phyloP scores from a whole-genome alignment of 1,140 invertebrate genomes.

The Drosophila takahashii region DNA sequence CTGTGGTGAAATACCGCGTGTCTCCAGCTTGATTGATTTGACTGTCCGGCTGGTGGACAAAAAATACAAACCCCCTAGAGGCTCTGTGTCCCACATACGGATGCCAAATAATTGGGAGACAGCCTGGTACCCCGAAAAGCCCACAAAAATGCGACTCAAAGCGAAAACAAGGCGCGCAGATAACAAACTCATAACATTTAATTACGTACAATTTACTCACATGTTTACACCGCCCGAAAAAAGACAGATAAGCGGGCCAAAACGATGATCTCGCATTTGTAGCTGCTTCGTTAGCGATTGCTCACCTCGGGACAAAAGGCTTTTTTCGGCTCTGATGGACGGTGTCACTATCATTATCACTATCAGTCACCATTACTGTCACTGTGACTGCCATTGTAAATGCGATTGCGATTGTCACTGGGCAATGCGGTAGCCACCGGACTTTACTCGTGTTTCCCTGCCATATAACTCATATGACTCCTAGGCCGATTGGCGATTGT shows the following conservation, averaged over 20 bases:
- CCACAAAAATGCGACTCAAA: neutral
- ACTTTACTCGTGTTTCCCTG: slow-evolving; percentile 38
- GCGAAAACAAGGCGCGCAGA: slow-evolving; percentile 45
- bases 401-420: slow-evolving; percentile 15
- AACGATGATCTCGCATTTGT: slow-evolving; percentile 36
- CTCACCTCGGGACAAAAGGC: slow-evolving; percentile 14
- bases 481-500: slow-evolving; percentile 28
- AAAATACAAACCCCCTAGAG: no score
- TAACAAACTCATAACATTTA: slow-evolving; percentile 82
- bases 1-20: slow-evolving; percentile 52
- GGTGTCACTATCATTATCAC: slow-evolving; percentile 18
- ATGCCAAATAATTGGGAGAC: slow-evolving; percentile 45
- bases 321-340: neutral
- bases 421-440: slow-evolving; percentile 48
- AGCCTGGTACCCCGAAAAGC: slow-evolving; percentile 36
- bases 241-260: slow-evolving; percentile 18
- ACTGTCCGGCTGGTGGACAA: slow-evolving; percentile 6
- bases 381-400: slow-evolving; percentile 27
- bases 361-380: slow-evolving; percentile 8
- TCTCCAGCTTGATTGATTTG: slow-evolving; percentile 66
- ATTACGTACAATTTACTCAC: slow-evolving; percentile 77
- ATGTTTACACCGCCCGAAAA: slow-evolving; percentile 68
- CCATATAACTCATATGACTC: slow-evolving; percentile 42
- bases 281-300: slow-evolving; percentile 36
- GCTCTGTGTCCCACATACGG: slow-evolving; percentile 24